Base-by-base conservation (phyloP, 2,797 vertebrate genomes). In the Enteromius viviparus region DNA sequence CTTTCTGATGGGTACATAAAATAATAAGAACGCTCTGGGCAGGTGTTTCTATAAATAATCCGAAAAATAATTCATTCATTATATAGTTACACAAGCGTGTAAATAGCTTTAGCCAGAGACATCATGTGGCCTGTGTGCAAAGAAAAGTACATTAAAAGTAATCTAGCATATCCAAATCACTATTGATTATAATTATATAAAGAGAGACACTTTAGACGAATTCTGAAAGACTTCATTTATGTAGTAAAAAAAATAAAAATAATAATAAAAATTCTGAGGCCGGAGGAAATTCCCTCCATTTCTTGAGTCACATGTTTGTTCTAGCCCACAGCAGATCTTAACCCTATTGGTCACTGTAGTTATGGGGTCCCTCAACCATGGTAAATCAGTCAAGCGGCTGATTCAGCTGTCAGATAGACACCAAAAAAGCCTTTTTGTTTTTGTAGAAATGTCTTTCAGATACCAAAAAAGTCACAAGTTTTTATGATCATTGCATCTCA, bases 301-400 rank as follows among this genome's bases (percentile, higher is more conserved):
- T 47, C 11, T 47, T 68, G 7, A 47, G 81, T 77, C 81, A 83
- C 81, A 77, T 83, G 81, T 42, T 76, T 34, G 62, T 62, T 60
- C 49, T 34, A 69, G 81, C 65, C 74, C 49, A 47, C 40, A 70
- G 40, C 29, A 53, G 68, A 42, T 68, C 55, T 72, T 74, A 40
- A 82, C 32, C 34, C 42, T 37, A 80, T 74, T 84, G 83, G 74
- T 77, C 40, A 75, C 64, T 76, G 49, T 34, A 47, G 58, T 83
- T 82, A 76, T 55, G 64, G 51, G 65, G 80, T 76, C 81, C 53
- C 4, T 70, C 19, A 77, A 83, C 49, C 64, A 47, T 83, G 64
- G 49, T 49, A 77, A 69, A 77, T 77, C 74, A 83, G 34, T 69
- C 72, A 69, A 34, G 62, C 37, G 23, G 49, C 19, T 42, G n/a